Evolutionary conservation across 2,888 invertebrate species (phyloP), one percentile per base, ranked within the genome.

Genomic region (Charanyca ferruginea): DNA sequence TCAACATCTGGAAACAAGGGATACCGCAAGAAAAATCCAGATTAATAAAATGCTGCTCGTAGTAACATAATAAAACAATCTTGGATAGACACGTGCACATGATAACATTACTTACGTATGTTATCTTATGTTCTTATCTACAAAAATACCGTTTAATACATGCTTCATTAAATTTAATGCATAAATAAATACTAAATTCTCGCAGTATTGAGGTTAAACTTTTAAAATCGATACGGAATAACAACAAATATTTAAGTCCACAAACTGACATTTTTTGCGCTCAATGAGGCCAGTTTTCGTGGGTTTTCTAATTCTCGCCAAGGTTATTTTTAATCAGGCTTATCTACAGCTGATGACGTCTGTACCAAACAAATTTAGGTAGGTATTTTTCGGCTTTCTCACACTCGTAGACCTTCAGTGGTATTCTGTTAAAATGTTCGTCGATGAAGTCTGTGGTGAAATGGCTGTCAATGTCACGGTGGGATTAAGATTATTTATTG

Each of bases 221-320:
- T 13, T 4, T 28, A 9, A 13, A 23, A 25, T 6, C 25, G 11
- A 18, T 16, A 25, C 4, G 5, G 3, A 9, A 41, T 41, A 20
- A 47, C n/a, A n/a, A 22, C n/a, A 13, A 7, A 8, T 11, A 18
- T n/a, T 32, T 5, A 35, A 48, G 16, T 20, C 8, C 4, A 18
- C 23, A 48, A 35, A 32, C 23, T 32, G 18, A 28, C 1, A 22
- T 28, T 61, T 55, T 58, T 63, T 51, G 51, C 44, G 18, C 18
- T 13, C 23, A 9, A 3, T 9, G 18, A 42, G 32, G 28, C 1
- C 11, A 45, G 44, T 9, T 49, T 77, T 60, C 9, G 66, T 61
- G 28, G 74, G 78, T 66, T 74, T 74, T 73, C 57, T 74, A 74
- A 74, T 77, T 22, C 48, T 28, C 18, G 18, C 18, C 78, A 77